Evolutionary conservation across 2,113 vertebrate genomes (phyloP), one percentile per base, ranked within the genome.

Genomic region (Muntiacus muntjak): DNA sequence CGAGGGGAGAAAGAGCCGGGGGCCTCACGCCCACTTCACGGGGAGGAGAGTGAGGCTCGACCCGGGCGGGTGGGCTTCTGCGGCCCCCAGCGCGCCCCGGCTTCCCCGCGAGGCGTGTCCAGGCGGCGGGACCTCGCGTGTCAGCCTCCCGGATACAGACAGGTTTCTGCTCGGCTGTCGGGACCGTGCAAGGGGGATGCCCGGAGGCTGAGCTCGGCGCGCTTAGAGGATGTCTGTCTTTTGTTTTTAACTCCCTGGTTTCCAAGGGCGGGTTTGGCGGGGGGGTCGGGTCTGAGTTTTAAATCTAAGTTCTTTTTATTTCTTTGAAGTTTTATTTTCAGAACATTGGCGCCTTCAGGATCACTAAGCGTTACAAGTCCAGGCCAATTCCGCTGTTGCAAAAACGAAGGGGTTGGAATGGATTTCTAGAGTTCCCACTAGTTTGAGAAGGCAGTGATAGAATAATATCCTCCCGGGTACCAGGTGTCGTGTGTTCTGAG

Each of bases 251-350:
- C 74, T 40, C 16, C n/a, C 30, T 26, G 43, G 15, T 52, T 91
- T 74, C 52, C 3, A 3, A 40, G 52, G 55, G 55, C 81, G 7
- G 1, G 60, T 47, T 43, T 81, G 17, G 12, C 43, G 36, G 11
- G 9, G 40, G 40, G 40, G 40, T 40, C 40, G 40, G 25, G 1
- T 57, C 28, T 43, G n/a, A 10, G 16, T 64, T 84, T 57, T 3
- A 26, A 50, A 47, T 23, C 12, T 43, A 33, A 52, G 17, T 33
- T 55, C 25, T 74, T 82, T 91, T 12, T 78, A 0, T n/a, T 64
- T 87, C 62, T 30, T 19, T 43, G 0, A 86, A 95, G 58, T 94
- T 93, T 96, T 97, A 17, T 60, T 33, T 96, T 93, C 55, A 58
- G 40, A 43, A 13, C 50, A 3, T 74, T 13, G 25, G 74, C 30